Evolutionary conservation across 2,797 vertebrate genomes (phyloP).

Genomic region (Rhinella marina): DNA sequence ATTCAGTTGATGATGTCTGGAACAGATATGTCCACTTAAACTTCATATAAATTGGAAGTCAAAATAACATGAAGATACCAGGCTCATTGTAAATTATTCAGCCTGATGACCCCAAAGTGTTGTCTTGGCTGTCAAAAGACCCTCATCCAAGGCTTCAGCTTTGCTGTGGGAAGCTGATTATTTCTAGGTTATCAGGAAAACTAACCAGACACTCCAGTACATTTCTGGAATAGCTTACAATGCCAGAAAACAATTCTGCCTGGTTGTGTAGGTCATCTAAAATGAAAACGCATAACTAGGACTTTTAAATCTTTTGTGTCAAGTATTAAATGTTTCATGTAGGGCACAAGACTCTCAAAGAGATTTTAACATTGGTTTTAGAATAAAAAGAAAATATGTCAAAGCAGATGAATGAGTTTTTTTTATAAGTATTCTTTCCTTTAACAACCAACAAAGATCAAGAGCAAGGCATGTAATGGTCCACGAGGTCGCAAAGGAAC

Average conservation of each 20-base stretch:
- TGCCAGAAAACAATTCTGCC: background rate
- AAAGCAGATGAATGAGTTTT: background rate
- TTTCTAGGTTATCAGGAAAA: constrained; percentile 42
- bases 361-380: background rate
- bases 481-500: too few species aligned
- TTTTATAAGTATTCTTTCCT: too few species aligned
- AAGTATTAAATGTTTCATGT: constrained; percentile 8
- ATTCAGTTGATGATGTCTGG: background rate
- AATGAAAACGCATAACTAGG: constrained; percentile 16
- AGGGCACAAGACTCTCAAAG: background rate
- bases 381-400: background rate
- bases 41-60: background rate
- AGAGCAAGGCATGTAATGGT: too few species aligned
- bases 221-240: constrained; percentile 42
- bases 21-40: background rate
- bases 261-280: background rate
- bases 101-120: constrained; percentile 29
- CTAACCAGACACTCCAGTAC: constrained; percentile 28
- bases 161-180: constrained; percentile 8
- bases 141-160: background rate
- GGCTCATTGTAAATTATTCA: background rate
- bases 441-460: too few species aligned
- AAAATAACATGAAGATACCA: background rate
- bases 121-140: background rate
- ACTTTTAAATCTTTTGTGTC: constrained; percentile 37